phyloP scores from a whole-genome alignment of 1,140 invertebrate genomes.

The Ostrea denselamellosa region DNA sequence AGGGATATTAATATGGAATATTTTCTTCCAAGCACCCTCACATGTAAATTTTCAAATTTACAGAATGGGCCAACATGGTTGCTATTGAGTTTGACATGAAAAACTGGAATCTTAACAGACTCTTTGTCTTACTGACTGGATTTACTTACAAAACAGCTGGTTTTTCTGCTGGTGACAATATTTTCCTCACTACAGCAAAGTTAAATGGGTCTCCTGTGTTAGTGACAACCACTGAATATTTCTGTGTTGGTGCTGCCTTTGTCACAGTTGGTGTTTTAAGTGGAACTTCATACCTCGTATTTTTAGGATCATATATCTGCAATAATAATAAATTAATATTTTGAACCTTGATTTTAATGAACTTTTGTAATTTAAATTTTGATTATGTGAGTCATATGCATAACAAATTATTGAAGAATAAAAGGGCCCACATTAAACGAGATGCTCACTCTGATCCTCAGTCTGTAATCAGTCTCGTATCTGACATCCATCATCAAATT shows the following conservation, averaged over 20 bases:
- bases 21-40: no score
- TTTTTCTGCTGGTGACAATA: background rate
- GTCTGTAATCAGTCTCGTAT: slow-evolving; percentile 62
- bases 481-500: slow-evolving; percentile 63
- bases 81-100: no score
- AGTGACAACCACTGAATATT: slow-evolving; percentile 56
- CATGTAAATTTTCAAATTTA: no score
- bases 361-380: no score
- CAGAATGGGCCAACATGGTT: no score
- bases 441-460: slow-evolving; percentile 58
- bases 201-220: slow-evolving; percentile 56
- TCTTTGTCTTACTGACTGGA: background rate
- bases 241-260: slow-evolving; percentile 35
- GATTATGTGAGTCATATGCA: no score
- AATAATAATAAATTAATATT: background rate
- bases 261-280: slow-evolving; percentile 49
- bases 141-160: slow-evolving; percentile 38
- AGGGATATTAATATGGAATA: no score
- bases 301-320: slow-evolving; percentile 61
- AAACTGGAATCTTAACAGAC: no score
- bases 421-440: background rate
- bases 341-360: background rate
- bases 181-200: slow-evolving; percentile 52
- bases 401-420: background rate
- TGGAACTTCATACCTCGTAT: slow-evolving; percentile 63